These are phyloP conservation scores for Epinotia brunnichana DNA, from an alignment of 2,888 invertebrate species.

Conservation along the genomic window DNA sequence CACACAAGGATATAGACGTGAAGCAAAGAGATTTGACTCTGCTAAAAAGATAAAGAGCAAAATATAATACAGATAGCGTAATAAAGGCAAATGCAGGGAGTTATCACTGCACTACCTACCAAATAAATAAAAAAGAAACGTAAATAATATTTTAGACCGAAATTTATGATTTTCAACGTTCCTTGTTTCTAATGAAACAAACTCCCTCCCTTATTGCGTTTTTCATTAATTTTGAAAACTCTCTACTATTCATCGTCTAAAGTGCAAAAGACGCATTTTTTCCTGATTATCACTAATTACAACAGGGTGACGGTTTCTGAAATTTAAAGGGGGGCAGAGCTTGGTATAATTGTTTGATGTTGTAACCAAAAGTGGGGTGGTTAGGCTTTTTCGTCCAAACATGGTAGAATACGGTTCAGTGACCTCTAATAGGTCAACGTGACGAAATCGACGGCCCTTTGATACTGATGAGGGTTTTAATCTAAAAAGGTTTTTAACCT, in stretches of 20 bases:
- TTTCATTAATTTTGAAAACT: slow-evolving; percentile 26
- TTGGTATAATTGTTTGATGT: background rate
- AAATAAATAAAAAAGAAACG: no score
- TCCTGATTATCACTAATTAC: slow-evolving; percentile 78
- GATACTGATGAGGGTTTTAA: slow-evolving; percentile 50
- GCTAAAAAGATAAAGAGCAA: no score
- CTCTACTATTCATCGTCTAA: slow-evolving; percentile 62
- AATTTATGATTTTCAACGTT: no score
- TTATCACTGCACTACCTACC: no score
- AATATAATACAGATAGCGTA: no score
- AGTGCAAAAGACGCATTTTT: slow-evolving; percentile 61
- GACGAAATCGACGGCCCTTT: slow-evolving; percentile 54
- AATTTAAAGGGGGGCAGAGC: slow-evolving; percentile 55
- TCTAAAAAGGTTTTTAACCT: slow-evolving; percentile 38
- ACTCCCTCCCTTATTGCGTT: slow-evolving; percentile 3
- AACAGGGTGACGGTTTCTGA: slow-evolving; percentile 63
- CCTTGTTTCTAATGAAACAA: no score
- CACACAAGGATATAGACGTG: no score
- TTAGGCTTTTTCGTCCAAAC: slow-evolving; percentile 7
- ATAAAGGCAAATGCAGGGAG: no score
- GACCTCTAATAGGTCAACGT: slow-evolving; percentile 66
- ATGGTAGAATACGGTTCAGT: slow-evolving; percentile 60
- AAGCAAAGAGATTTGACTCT: no score
- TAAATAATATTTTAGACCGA: no score
- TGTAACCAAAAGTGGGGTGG: background rate